Conservation (phyloP, 2,797 vertebrate genomes). For the Crypturellus tataupa region DNA sequence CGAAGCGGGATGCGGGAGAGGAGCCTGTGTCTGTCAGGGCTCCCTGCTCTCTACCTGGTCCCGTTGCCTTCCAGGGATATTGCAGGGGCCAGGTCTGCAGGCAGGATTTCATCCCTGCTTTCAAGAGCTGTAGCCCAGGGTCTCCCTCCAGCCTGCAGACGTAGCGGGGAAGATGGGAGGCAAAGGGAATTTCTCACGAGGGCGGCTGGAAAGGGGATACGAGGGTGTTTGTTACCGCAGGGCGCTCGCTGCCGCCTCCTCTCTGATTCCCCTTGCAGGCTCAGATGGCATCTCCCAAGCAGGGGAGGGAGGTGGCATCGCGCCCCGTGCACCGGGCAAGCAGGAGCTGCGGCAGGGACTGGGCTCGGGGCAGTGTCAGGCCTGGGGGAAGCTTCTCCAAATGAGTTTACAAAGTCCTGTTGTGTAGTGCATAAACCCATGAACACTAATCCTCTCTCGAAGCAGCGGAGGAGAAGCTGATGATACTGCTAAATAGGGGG, state of each 20-base stretch:
- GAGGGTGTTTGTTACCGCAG: background rate
- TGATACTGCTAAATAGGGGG: background rate
- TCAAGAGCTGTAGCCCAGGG: background rate
- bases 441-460: background rate
- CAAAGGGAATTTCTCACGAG: background rate
- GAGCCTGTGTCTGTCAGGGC: background rate
- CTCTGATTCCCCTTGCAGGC: background rate
- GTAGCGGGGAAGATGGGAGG: background rate
- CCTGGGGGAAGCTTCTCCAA: background rate
- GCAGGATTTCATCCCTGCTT: background rate
- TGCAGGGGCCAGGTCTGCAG: background rate
- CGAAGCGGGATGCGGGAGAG: background rate
- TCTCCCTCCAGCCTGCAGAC: background rate
- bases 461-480: background rate
- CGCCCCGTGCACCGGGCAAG: background rate
- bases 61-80: background rate
- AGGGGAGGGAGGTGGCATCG: background rate
- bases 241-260: rapidly evolving
- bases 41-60: background rate
- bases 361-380: background rate
- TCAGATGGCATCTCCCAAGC: background rate
- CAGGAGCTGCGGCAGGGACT: background rate
- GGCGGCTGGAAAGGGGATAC: background rate
- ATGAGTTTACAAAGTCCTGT: background rate
- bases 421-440: background rate